Evolutionary conservation across 2,113 vertebrate species (phyloP), one percentile per base, ranked within the genome.

Genomic region (Ailuropoda melanoleuca): DNA sequence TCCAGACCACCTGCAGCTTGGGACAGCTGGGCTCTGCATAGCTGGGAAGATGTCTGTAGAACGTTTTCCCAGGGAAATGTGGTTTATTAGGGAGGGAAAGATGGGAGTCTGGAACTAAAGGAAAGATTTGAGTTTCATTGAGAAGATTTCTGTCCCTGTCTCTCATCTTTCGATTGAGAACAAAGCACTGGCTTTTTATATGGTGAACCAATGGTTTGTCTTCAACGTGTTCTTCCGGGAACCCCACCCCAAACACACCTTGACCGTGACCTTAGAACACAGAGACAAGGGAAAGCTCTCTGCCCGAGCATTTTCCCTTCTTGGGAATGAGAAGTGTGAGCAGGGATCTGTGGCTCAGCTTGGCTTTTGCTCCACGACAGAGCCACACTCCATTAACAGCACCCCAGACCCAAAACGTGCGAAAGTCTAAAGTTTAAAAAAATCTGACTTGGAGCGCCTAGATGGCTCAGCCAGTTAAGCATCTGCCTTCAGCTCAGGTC

Each of bases 381-480:
- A 83, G 29, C 31, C 17, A 2, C 1, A 4, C 48, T 66, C 77
- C 7, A 0, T 19, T 7, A 24, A 56, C 31, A 1, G 19, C 5
- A 29, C 29, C 64, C 46, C 12, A 64, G 83, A 39, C 13, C 72
- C 46, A 0, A 12, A 74, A 24, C 46, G 43, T 31, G 64, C 18
- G 56, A 55, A 83, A 83, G 74, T 37, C 34, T 37, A 19, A 62
- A 62, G 17, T 68, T 37, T n/a, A 68, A 37, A 19, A 66, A 34
- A 62, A 14, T 64, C 17, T 68, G 64, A 64, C 13, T 64, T 31
- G 62, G 12, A 34, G 17, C 1, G 0, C 66, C 17, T 19, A 8
- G 66, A 18, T 68, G 34, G 8, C 66, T 37, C 66, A 10, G 34
- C 37, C 8, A 18, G 34, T 68, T 13, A 68, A 9, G 18, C 18